A percentile compares a stretch with the other conserved stretches of the same genome.
These are phyloP conservation scores for Dasysyrphus albostriatus DNA, from an alignment of 2,888 invertebrate species.

Conservation along the genomic window DNA sequence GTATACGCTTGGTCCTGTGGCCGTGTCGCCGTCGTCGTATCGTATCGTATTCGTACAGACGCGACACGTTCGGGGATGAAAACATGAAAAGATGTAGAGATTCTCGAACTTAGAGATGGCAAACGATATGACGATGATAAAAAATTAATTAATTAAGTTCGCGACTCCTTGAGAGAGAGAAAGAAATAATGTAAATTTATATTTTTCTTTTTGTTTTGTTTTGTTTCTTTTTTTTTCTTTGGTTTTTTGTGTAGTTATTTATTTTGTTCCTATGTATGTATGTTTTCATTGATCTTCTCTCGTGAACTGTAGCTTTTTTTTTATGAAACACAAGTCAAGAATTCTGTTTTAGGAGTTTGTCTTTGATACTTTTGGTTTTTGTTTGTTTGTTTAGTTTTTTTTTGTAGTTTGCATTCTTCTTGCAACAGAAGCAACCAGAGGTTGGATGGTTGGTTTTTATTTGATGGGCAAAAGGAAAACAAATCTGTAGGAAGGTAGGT, in stretches of 20 bases:
- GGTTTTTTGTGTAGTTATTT: neutral
- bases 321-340: constrained; percentile 52
- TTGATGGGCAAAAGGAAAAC: neutral
- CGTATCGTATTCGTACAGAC: constrained; percentile 4
- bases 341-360: constrained; percentile 55
- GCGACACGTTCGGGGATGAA: constrained; percentile 21
- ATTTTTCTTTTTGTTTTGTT: neutral
- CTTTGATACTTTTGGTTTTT: constrained; percentile 13
- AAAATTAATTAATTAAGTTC: constrained; percentile 75
- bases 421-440: constrained; percentile 1
- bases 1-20: constrained; percentile 11
- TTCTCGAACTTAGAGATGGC: constrained; percentile 63
- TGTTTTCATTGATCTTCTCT: constrained; percentile 45
- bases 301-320: constrained; percentile 11
- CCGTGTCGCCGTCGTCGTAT: constrained; percentile 10
- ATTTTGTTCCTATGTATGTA: constrained; percentile 14
- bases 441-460: neutral
- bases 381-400: neutral
- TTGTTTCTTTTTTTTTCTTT: neutral
- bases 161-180: constrained; percentile 64
- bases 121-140: constrained; percentile 69
- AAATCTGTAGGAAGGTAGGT: neutral
- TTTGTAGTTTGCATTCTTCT: neutral
- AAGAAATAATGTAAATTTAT: constrained; percentile 61
- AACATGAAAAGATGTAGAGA: constrained; percentile 45